Base-by-base conservation (phyloP, 2,797 vertebrate species). In the Aphelocoma californica region DNA sequence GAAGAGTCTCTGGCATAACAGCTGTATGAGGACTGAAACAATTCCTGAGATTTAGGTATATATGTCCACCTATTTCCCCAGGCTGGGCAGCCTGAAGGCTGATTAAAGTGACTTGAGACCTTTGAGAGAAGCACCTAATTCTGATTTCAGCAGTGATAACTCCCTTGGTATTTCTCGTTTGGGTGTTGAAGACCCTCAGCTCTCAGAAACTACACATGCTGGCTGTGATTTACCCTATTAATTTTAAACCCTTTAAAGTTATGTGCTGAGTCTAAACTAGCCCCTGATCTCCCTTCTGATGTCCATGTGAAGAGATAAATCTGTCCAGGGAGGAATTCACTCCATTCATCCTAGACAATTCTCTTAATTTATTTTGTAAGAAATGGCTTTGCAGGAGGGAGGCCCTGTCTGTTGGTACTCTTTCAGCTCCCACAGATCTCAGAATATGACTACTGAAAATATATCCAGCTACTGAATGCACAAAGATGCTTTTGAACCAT, bases 231-330 rank as follows among this genome's bases (percentile, higher is more conserved):
- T 86, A 70, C 47, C 14, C 19, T 47, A 69, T 62, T 86, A 54
- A 90, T 95, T 97, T 94, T 51, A 71, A 92, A 84, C 31, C 18
- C 44, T 91, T 92, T 85, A 69, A 81, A 86, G n/a, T 91, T 74
- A 88, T 13, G 17, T 61, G 57, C 38, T 50, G 75, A 62, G 61
- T 88, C 69, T 83, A 88, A 95, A 81, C 28, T 36, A 92, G 77
- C 32, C 77, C 86, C 90, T 29, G 65, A 65, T 54, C 80, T 90
- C 58, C 31, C 47, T 75, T 92, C 82, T 95, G 86, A 95, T 86
- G 77, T 83, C 54, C 66, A 72, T 23, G 21, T 61, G 67, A 97
- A 79, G 58, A 86, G 47, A 95, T 83, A 95, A 95, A 96, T 90
- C 70, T 95, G 81, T 73, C 73, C 50, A 62, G 47, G 18, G 40